Evolutionary conservation across 1,140 invertebrate genomes (phyloP).

Genomic region (Rhyacophila brunnea): DNA sequence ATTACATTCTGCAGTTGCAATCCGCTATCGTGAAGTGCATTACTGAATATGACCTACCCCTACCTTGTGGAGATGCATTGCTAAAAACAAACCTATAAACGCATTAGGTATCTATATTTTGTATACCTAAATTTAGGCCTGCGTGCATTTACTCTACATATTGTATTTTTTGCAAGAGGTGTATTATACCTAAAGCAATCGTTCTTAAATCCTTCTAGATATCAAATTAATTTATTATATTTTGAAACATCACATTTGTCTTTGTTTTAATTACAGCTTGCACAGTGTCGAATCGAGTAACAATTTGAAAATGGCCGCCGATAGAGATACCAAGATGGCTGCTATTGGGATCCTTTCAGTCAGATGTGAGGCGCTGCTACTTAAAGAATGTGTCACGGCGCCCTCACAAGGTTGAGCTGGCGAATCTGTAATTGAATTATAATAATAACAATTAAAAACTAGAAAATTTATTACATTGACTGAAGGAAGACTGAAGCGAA

Average conservation of each 20-base stretch:
- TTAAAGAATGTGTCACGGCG: constrained; percentile 57
- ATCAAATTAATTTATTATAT: constrained; percentile 6
- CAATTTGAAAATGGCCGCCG: background rate
- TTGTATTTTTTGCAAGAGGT: constrained; percentile 26
- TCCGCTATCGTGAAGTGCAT: constrained; percentile 31
- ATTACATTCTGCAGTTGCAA: constrained; percentile 6
- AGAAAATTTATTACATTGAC: too few species aligned
- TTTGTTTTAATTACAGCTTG: constrained; percentile 8
- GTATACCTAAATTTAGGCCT: constrained; percentile 22
- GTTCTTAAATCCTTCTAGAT: constrained; percentile 19
- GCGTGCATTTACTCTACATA: constrained; percentile 23
- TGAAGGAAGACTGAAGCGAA: too few species aligned
- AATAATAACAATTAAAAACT: too few species aligned
- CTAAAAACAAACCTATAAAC: constrained; percentile 23
- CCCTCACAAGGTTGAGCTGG: constrained; percentile 58
- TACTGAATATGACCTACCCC: constrained; percentile 14
- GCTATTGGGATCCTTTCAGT: constrained; percentile 40
- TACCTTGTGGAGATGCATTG: constrained; percentile 18
- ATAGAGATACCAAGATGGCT: constrained; percentile 19
- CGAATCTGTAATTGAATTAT: constrained; percentile 53
- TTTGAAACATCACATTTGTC: constrained; percentile 25
- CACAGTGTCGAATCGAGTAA: constrained; percentile 5
- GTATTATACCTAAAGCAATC: constrained; percentile 29
- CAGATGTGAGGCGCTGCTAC: constrained; percentile 43
- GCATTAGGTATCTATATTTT: background rate